These are phyloP conservation scores for Brachypodius melanocephalos DNA, from an alignment of 2,113 vertebrate species.

Conservation along the genomic window DNA sequence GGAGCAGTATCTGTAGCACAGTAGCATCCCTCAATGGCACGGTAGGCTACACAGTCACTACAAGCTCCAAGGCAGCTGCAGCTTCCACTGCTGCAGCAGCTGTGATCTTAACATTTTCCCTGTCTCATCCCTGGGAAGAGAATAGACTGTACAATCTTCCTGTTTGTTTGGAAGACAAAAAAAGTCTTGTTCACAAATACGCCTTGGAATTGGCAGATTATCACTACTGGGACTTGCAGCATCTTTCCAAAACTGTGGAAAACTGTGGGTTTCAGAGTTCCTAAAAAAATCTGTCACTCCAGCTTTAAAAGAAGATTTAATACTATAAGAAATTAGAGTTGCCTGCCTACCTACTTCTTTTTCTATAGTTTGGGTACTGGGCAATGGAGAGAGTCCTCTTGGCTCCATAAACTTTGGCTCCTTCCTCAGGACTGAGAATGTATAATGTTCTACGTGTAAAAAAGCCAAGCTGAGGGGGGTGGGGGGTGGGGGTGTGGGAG, in stretches of 20 bases:
- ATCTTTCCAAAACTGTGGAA: not conserved
- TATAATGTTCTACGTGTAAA: not conserved
- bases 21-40: not conserved
- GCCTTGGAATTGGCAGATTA: not conserved
- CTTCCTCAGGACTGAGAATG: not conserved
- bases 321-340: not conserved
- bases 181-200: not conserved
- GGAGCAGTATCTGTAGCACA: not conserved
- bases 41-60: not conserved
- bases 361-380: not conserved
- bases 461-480: not conserved
- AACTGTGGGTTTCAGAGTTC: not conserved
- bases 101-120: not conserved
- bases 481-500: not conserved
- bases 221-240: not conserved
- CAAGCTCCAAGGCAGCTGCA: not conserved
- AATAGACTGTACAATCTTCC: not conserved
- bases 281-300: not conserved
- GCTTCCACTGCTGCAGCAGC: not conserved
- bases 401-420: not conserved
- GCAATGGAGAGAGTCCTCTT: not conserved
- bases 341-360: not conserved
- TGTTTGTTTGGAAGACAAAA: constrained; percentile 17
- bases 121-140: not conserved
- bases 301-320: not conserved